Evolutionary conservation across 2,888 invertebrate genomes (phyloP).

Genomic region (Hemistola chrysoprasaria): DNA sequence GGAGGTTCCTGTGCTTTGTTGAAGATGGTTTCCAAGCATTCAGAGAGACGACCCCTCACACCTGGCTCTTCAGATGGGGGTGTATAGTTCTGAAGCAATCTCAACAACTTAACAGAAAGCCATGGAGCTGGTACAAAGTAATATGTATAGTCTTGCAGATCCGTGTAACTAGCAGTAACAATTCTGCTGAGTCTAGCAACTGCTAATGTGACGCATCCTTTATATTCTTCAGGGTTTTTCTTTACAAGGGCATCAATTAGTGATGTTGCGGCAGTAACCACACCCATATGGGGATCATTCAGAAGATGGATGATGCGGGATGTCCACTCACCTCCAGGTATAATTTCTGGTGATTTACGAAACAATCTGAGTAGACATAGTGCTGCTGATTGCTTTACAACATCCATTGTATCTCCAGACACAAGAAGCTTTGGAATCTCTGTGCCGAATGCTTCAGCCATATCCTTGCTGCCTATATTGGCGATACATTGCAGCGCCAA

Average conservation of each 20-base stretch:
- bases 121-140: constrained; percentile 99
- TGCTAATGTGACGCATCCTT: constrained; percentile 98
- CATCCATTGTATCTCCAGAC: constrained; percentile 99
- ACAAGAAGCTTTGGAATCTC: constrained; percentile 99
- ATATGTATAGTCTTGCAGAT: constrained; percentile 99
- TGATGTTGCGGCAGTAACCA: constrained; percentile 99
- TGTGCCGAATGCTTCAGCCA: constrained; percentile 99
- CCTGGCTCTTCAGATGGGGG: constrained; percentile 98
- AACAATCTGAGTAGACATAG: constrained; percentile 96
- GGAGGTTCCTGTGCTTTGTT: constrained; percentile 99
- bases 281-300: constrained; percentile 99
- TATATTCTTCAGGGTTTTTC: constrained; percentile 99
- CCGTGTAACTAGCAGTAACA: constrained; percentile 99
- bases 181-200: constrained; percentile 98
- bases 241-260: constrained; percentile 99
- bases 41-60: constrained; percentile 96
- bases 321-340: constrained; percentile 99
- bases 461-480: constrained; percentile 99
- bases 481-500: constrained; percentile 99
- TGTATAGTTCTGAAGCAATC: constrained; percentile 98
- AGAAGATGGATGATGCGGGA: constrained; percentile 98
- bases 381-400: constrained; percentile 99
- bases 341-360: constrained; percentile 97
- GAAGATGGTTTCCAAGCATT: constrained; percentile 98
- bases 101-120: constrained; percentile 98